These are phyloP conservation scores for Triplophysa tibetana DNA, from an alignment of 2,113 vertebrate genomes.

Conservation along the genomic window DNA sequence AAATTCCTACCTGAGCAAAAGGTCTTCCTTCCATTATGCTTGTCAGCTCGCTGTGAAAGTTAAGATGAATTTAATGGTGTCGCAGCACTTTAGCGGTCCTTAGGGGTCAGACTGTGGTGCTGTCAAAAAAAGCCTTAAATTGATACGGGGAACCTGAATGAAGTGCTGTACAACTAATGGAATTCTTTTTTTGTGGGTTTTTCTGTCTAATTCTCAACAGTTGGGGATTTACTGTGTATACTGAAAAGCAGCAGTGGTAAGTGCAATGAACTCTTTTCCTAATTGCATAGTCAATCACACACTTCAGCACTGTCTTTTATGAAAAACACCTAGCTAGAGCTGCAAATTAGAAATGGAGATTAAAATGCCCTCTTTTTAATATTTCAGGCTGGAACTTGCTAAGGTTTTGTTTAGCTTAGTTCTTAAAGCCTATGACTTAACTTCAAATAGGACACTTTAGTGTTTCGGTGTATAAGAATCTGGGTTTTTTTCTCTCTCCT, in stretches of 20 bases:
- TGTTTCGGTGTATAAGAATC: constrained; percentile 7
- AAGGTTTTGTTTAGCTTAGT: constrained; percentile 15
- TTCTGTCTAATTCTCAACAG: constrained; percentile 69
- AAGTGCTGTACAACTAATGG: constrained; percentile 50
- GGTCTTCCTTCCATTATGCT: constrained; percentile 11
- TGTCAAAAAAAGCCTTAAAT: constrained; percentile 45
- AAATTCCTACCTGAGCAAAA: constrained; percentile 8
- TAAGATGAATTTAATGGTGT: constrained; percentile 52
- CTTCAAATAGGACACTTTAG: constrained; percentile 24
- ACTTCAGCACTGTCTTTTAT: background rate
- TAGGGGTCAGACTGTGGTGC: constrained; percentile 37
- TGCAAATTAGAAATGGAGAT: background rate
- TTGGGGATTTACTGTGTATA: constrained; percentile 88
- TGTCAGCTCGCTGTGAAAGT: constrained; percentile 51
- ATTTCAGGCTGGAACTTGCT: background rate
- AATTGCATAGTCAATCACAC: constrained; percentile 32
- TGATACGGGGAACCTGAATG: constrained; percentile 48
- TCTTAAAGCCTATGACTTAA: constrained; percentile 6
- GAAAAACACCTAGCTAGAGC: background rate
- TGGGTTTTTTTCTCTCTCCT: constrained; percentile 8
- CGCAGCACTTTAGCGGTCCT: constrained; percentile 50
- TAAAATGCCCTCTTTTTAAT: background rate
- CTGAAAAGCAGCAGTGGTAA: constrained; percentile 95
- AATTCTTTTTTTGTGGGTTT: constrained; percentile 32
- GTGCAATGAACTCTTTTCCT: constrained; percentile 59